These are phyloP conservation scores for Sylvia atricapilla DNA, from an alignment of 2,113 vertebrate genomes.

Conservation along the genomic window DNA sequence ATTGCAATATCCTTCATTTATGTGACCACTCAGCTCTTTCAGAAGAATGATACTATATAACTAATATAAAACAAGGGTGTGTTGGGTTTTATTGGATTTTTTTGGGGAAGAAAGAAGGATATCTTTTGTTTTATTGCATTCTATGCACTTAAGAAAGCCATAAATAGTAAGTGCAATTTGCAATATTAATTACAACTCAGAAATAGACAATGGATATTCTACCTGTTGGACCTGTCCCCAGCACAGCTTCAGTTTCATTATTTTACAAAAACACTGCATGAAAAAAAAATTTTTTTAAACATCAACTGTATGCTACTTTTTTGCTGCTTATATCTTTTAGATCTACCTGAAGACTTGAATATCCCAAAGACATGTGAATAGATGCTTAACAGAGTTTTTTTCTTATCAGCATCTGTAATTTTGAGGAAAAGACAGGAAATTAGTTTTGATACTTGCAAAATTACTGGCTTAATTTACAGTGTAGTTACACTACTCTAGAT, in stretches of 20 bases:
- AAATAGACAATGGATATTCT: not conserved
- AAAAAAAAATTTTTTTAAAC: not conserved
- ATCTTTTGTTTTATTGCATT: not conserved
- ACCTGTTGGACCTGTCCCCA: not conserved
- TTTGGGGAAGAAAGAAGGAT: rapidly evolving
- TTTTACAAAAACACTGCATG: not conserved
- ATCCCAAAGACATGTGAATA: not conserved
- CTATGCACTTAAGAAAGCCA: not conserved
- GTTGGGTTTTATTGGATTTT: rapidly evolving
- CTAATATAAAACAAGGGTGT: not conserved
- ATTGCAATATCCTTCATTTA: not conserved
- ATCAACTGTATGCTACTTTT: not conserved
- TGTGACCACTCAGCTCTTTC: not conserved
- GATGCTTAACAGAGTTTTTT: not conserved
- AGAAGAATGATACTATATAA: not conserved
- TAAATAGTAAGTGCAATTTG: not conserved
- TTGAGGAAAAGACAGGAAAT: not conserved
- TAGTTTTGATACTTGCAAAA: not conserved
- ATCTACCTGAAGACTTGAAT: not conserved
- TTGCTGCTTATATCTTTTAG: not conserved
- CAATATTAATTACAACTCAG: not conserved
- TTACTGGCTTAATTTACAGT: not conserved
- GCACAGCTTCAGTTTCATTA: not conserved
- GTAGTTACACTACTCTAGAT: not conserved
- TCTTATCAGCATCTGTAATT: not conserved